Base-by-base conservation (phyloP, 2,797 vertebrate species). In the Coregonus sp. region DNA sequence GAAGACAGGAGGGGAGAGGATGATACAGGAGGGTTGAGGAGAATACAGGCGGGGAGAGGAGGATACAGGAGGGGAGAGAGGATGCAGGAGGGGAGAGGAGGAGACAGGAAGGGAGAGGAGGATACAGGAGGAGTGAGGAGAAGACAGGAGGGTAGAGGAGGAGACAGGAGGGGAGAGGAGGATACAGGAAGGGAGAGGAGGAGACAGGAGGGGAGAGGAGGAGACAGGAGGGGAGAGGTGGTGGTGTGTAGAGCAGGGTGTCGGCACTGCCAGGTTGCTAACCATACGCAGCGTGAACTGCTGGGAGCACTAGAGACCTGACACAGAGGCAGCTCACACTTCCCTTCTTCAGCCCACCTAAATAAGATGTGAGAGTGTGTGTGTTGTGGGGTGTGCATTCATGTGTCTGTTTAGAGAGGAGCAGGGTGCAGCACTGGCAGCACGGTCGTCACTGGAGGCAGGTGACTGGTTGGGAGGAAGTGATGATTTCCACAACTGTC, bases 281-380 rank as follows among this genome's bases (percentile, higher is more conserved):
- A 79, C 76, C 84, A 73, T 86, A 75, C 81, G 78, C 79, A 77
- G 85, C 68, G 76, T 82, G 80, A 79, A 85, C 79, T 74, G 77
- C 80, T 81, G 78, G 85, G 78, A 85, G 83, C 83, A 82, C 80
- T 78, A 78, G 66, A 81, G 82, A 84, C 80, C 84, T 80, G 84
- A 88, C 86, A 88, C 88, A 83, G 40, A 47, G 83, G 78, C 56
- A 59, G 75, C 70, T 88, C 81, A 82, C 82, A 82, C 80, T 84
- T 85, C 56, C 18, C 56, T 61, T 61, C 83, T 73, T 84, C 80
- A 85, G 78, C 80, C 74, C 74, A 81, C 76, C 72, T 67, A 79
- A 74, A 78, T 59, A 77, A 61, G 73, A 79, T 5, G 18, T 50
- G 72, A 51, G 9, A n/a, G 56, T 74, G 37, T 61, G 35, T 65